These are phyloP conservation scores for Xanthia icteritia DNA, from an alignment of 2,888 invertebrate genomes.

Conservation along the genomic window DNA sequence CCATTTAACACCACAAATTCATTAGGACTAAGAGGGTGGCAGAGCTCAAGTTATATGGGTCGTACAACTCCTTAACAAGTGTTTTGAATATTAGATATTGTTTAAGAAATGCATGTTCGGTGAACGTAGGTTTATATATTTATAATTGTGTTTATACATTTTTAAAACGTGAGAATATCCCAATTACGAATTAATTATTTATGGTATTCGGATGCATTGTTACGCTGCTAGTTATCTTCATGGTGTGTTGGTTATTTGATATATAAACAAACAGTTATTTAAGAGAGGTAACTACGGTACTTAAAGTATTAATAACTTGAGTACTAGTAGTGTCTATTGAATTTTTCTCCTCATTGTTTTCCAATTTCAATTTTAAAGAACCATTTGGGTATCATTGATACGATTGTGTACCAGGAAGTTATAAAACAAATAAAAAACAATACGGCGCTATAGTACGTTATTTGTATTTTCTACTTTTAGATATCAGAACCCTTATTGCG, in stretches of 20 bases:
- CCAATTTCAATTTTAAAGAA: not conserved
- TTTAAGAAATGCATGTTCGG: conserved; percentile 63
- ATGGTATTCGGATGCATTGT: conserved; percentile 42
- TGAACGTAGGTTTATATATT: conserved; percentile 58
- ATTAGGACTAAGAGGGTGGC: conserved; percentile 40
- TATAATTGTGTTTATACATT: too few species aligned
- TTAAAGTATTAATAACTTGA: too few species aligned
- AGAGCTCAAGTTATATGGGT: conserved; percentile 52
- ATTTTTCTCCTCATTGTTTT: not conserved
- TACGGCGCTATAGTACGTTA: not conserved
- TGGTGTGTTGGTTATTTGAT: conserved; percentile 33
- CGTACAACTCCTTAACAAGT: conserved; percentile 49
- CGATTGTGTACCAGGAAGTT: not conserved
- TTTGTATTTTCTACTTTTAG: not conserved
- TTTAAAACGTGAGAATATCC: conserved; percentile 71
- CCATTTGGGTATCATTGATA: not conserved
- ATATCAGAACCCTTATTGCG: not conserved
- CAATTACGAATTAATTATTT: conserved; percentile 61
- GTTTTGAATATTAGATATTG: conserved; percentile 67
- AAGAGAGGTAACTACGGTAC: not conserved
- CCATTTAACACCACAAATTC: conserved; percentile 41
- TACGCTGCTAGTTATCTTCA: conserved; percentile 41
- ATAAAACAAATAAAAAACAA: conserved; percentile 1
- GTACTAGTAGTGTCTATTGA: not conserved
- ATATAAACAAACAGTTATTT: conserved; percentile 50